A percentile compares a stretch with the other conserved stretches of the same genome.
Evolutionary conservation across 2,113 vertebrate species (phyloP).

Genomic region (Felis catus): DNA sequence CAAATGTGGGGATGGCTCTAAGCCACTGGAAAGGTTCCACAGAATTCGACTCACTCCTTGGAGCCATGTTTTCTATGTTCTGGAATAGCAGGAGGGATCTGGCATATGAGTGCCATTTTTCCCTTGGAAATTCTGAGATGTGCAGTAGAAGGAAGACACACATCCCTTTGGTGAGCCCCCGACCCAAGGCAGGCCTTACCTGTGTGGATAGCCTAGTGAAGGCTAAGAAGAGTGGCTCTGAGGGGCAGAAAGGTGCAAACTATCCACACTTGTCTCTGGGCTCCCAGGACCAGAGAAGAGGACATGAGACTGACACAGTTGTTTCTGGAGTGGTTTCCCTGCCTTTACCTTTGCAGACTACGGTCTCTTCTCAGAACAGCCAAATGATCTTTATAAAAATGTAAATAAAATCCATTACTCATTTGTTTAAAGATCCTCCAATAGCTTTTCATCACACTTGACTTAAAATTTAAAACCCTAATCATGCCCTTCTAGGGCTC

Average conservation of each 20-base stretch:
- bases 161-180: background rate
- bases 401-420: background rate
- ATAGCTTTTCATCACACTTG: background rate
- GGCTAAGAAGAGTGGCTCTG: background rate
- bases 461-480: background rate
- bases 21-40: conserved; percentile 7
- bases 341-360: background rate
- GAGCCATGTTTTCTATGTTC: conserved; percentile 15
- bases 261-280: background rate
- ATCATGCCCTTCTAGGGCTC: background rate
- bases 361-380: background rate
- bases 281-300: background rate
- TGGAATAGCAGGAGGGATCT: background rate
- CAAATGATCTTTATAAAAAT: background rate
- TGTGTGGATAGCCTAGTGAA: background rate
- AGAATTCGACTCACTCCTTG: background rate
- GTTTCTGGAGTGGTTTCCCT: too few relatives aligned
- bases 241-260: background rate
- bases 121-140: background rate
- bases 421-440: background rate
- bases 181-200: background rate
- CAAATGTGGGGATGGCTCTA: conserved; percentile 17
- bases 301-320: rapidly evolving
- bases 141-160: background rate
- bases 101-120: background rate